These are phyloP conservation scores for Cassiopea andromeda DNA, from an alignment of 30 jellyfish, hydroid and myxozoan genomes.

Conservation along the genomic window DNA sequence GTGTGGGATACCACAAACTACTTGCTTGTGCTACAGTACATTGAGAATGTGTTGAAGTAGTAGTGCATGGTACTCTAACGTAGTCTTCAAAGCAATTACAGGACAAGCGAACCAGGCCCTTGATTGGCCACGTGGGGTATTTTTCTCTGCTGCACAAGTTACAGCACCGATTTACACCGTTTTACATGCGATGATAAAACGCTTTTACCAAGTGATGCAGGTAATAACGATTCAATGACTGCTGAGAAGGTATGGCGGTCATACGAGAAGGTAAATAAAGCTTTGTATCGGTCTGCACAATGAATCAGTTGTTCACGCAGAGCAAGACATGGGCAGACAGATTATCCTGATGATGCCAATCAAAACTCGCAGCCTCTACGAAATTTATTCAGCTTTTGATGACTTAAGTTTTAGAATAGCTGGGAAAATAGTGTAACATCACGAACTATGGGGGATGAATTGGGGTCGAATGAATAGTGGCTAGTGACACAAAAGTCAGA, in stretches of 20 bases:
- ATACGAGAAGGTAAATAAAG: not conserved
- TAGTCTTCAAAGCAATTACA: not conserved
- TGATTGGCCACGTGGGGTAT: not conserved
- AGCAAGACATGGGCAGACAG: not conserved
- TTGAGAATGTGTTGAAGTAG: no score
- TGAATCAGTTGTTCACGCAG: not conserved
- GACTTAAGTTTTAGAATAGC: not conserved
- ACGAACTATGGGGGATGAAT: not conserved
- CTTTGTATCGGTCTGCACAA: not conserved
- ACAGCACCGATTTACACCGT: not conserved
- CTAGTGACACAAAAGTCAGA: not conserved
- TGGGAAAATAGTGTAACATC: not conserved
- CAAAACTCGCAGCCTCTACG: not conserved
- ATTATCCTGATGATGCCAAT: not conserved
- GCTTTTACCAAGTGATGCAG: not conserved
- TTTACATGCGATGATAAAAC: not conserved
- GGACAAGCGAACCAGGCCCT: not conserved
- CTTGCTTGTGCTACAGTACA: no score
- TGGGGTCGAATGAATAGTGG: not conserved
- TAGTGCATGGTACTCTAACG: not conserved
- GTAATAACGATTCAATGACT: not conserved
- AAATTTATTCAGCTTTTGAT: constrained; percentile 1
- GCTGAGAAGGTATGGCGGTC: not conserved
- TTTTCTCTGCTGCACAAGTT: not conserved
- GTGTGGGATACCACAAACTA: no score